These are phyloP conservation scores for Aramus guarauna DNA, from an alignment of 2,113 vertebrate species.

Conservation along the genomic window DNA sequence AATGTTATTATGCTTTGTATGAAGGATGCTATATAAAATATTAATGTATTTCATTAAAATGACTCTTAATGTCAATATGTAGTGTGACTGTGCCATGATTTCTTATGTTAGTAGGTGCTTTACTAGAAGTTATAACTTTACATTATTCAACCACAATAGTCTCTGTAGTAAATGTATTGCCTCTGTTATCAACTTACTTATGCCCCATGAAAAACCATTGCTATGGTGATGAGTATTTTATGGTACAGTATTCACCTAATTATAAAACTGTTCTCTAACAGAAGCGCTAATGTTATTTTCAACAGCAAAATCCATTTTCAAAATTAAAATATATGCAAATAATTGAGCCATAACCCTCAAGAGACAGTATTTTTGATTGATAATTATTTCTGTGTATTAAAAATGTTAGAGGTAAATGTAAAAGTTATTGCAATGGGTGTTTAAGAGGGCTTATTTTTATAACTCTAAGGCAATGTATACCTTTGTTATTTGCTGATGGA, in stretches of 20 bases:
- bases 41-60: conserved; percentile 72
- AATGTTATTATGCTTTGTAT: conserved; percentile 48
- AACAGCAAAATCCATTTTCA: conserved; percentile 31
- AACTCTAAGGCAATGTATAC: not conserved
- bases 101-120: conserved; percentile 60
- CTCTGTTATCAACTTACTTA: conserved; percentile 40
- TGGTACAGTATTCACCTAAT: conserved; percentile 32
- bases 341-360: conserved; percentile 8
- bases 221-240: conserved; percentile 59
- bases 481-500: conserved; percentile 2
- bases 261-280: conserved; percentile 50
- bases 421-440: not conserved
- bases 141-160: conserved; percentile 4
- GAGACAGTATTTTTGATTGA: conserved; percentile 20
- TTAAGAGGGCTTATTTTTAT: conserved; percentile 14
- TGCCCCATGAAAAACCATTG: conserved; percentile 42
- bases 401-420: conserved; percentile 11
- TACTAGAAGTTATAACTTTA: conserved; percentile 48
- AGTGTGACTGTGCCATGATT: conserved; percentile 57
- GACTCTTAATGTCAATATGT: conserved; percentile 65
- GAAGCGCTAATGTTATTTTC: not conserved
- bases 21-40: conserved; percentile 64
- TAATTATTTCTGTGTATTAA: conserved; percentile 42
- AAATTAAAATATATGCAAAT: conserved; percentile 33
- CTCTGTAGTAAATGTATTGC: conserved; percentile 1